These are phyloP conservation scores for pig (Sus scrofa) DNA, from an alignment of 2,113 vertebrate genomes.

Conservation along the genomic window DNA sequence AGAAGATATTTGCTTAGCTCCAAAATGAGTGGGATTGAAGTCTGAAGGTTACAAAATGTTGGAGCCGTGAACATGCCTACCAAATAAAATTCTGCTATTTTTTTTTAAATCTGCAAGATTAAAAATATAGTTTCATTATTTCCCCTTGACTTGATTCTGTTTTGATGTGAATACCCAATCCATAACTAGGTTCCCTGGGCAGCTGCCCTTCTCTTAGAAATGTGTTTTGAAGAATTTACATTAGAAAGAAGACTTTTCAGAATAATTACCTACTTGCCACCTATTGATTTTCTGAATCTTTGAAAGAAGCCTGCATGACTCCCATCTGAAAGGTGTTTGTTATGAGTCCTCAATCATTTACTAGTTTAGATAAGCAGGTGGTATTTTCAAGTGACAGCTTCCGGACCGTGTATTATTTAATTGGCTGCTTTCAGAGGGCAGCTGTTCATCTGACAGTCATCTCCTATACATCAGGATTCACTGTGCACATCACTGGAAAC, in stretches of 20 bases:
- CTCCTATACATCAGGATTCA: neutral
- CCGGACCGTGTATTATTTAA: conserved; percentile 4
- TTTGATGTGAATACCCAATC: neutral
- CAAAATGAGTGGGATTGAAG: neutral
- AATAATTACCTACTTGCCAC: conserved; percentile 53
- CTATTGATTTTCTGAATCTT: conserved; percentile 36
- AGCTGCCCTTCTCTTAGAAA: neutral
- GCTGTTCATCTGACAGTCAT: conserved; percentile 5
- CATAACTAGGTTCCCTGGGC: neutral
- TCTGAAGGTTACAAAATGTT: neutral
- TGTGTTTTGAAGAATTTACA: neutral
- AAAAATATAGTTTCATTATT: neutral
- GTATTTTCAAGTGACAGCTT: conserved; percentile 22
- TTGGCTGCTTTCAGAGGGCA: conserved; percentile 29
- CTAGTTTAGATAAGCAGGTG: neutral
- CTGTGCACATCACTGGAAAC: neutral
- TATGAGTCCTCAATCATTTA: conserved; percentile 44
- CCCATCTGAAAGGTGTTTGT: neutral
- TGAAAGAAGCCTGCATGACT: conserved; percentile 18
- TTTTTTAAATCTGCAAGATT: neutral
- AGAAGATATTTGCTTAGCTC: neutral
- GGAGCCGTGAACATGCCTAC: neutral
- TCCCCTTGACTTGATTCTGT: neutral
- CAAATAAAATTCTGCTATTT: neutral
- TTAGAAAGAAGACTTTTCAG: neutral